phyloP scores from a whole-genome alignment of 2,797 vertebrate genomes.

The Lithobates sylvaticus region DNA sequence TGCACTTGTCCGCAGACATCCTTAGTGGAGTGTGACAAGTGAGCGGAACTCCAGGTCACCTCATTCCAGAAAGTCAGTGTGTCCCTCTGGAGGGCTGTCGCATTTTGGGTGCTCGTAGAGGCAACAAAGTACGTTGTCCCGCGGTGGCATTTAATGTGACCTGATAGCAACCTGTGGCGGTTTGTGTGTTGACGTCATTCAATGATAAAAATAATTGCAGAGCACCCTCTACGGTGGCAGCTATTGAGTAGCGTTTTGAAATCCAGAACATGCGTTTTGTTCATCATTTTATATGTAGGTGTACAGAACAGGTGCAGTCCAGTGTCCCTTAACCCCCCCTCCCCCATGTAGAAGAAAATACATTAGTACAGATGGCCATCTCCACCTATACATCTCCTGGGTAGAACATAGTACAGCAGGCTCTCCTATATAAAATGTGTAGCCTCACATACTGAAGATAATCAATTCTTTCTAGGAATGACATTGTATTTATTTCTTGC shows the following conservation, averaged over 20 bases:
- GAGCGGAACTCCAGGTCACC: not conserved
- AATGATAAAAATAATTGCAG: slow-evolving; percentile 4
- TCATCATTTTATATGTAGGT: slow-evolving; percentile 17
- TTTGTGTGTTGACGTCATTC: not conserved
- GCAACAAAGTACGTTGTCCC: not conserved
- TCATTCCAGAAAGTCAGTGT: not conserved
- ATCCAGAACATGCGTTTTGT: not conserved
- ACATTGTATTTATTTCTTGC: slow-evolving; percentile 15
- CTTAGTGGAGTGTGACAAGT: not conserved
- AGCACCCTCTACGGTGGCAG: not conserved
- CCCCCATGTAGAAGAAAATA: not conserved
- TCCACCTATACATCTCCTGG: too few relatives aligned
- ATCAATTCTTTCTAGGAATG: slow-evolving; percentile 43
- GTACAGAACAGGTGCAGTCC: slow-evolving; percentile 32
- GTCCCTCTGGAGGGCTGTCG: slow-evolving; percentile 7
- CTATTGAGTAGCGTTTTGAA: slow-evolving; percentile 12
- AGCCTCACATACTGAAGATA: too few relatives aligned
- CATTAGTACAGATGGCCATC: not conserved
- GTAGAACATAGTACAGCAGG: too few relatives aligned
- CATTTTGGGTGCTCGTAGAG: not conserved
- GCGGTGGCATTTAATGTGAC: slow-evolving; percentile 37
- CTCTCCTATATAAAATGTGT: not conserved
- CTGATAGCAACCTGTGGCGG: slow-evolving; percentile 16
- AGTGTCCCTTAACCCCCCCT: not conserved
- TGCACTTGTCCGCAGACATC: slow-evolving; percentile 19